A percentile compares a stretch with the other conserved stretches of the same genome.
Evolutionary conservation across 2,797 vertebrate species (phyloP).

Genomic region (Leucoraja ocellata): DNA sequence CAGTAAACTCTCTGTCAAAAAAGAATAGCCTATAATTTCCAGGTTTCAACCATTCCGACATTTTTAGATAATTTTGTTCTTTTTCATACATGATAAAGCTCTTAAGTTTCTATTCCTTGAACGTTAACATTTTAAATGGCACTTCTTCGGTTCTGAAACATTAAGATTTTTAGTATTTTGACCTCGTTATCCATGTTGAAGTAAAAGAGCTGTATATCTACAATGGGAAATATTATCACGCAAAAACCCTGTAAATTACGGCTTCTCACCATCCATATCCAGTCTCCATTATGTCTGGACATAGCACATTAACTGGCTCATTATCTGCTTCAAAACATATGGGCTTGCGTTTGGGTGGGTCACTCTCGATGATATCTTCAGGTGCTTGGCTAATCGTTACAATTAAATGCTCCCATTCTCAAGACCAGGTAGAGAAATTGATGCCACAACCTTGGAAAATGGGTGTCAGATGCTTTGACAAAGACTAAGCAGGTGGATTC

Average conservation of each 20-base stretch:
- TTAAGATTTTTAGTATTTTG: conserved; percentile 49
- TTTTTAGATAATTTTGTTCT: conserved; percentile 28
- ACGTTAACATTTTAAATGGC: conserved; percentile 42
- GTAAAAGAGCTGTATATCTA: conserved; percentile 44
- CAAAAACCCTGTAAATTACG: conserved; percentile 65
- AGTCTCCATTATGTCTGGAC: conserved; percentile 76
- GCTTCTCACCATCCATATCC: conserved; percentile 65
- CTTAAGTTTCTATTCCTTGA: conserved; percentile 44
- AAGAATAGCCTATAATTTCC: neutral
- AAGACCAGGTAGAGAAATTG: conserved; percentile 77
- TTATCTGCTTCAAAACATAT: conserved; percentile 94
- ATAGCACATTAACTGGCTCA: conserved; percentile 92
- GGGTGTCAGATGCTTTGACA: conserved; percentile 73
- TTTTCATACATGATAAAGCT: conserved; percentile 40
- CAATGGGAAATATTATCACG: conserved; percentile 60
- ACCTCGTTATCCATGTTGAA: conserved; percentile 49
- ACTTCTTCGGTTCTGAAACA: conserved; percentile 44
- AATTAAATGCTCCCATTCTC: conserved; percentile 85
- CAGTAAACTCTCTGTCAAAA: neutral
- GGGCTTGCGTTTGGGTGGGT: conserved; percentile 79
- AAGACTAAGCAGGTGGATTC: conserved; percentile 63
- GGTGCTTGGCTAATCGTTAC: conserved; percentile 84
- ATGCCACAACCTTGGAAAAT: conserved; percentile 72
- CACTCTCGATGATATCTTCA: conserved; percentile 66
- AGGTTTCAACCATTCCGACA: neutral